Evolutionary conservation across 2,797 vertebrate genomes (phyloP).

Genomic region (Rhincodon typus): DNA sequence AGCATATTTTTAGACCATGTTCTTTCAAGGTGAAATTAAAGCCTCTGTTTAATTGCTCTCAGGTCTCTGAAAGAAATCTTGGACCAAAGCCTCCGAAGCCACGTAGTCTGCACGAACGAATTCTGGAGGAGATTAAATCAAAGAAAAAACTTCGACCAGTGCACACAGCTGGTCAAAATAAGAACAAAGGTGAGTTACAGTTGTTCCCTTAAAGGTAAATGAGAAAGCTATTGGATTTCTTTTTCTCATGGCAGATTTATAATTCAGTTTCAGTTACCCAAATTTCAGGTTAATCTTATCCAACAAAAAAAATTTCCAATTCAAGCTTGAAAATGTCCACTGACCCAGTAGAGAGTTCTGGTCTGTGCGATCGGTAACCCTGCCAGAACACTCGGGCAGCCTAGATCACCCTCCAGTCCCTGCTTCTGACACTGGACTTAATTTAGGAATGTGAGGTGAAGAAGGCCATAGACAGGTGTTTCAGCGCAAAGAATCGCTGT

Average conservation of each 20-base stretch:
- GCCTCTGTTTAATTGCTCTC: neutral
- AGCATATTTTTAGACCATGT: neutral
- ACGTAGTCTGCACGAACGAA: constrained; percentile 75
- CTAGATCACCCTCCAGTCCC: too few species aligned
- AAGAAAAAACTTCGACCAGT: constrained; percentile 81
- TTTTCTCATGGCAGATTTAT: neutral
- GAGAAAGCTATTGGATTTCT: too few species aligned
- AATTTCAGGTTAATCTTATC: neutral
- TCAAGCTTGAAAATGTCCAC: neutral
- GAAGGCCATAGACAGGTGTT: too few species aligned
- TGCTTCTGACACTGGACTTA: too few species aligned
- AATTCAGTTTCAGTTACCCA: neutral
- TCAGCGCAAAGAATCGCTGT: too few species aligned
- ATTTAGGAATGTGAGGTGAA: too few species aligned
- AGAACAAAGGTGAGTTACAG: neutral
- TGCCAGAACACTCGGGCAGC: too few species aligned
- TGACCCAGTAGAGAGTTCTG: neutral
- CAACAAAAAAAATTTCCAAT: neutral
- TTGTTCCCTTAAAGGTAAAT: neutral
- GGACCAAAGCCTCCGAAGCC: constrained; percentile 72
- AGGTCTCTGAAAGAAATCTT: constrained; percentile 79
- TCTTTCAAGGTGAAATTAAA: neutral
- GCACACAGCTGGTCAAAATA: constrained; percentile 36
- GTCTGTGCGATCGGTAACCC: too few species aligned
- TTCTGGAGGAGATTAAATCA: constrained; percentile 84